Base-by-base conservation (phyloP, 1,140 invertebrate species). In the Heliconius hewitsoni region DNA sequence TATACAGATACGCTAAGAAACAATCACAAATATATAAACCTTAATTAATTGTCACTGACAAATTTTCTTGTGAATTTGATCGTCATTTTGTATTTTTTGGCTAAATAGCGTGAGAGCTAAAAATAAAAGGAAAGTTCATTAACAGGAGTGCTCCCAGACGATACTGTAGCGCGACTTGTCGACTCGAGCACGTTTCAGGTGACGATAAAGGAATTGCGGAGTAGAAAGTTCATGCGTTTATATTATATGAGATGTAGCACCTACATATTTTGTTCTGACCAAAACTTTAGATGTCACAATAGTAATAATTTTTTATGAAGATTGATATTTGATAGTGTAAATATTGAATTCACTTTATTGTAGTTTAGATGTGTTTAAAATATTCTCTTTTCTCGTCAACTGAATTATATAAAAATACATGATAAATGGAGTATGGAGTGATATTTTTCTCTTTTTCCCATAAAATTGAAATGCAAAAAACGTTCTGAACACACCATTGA, bases 61-160 rank as follows among this genome's bases (percentile, higher is more conserved):
- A 8, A 60, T 60, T 60, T 60, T n/a, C 55, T n/a, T 27, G 55
- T 11, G 9, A 23, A 8, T n/a, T 60, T 60, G 55, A 27, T 60
- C 55, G 55, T 60, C 8, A 11, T 0, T 23, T 9, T 60, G 55
- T 60, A 60, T 27, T 60, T 60, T 60, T 60, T 57, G 55, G 19
- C n/a, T 8, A 57, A 57, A 57, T 57, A 23, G 55, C n/a, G 55
- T 23, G 55, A 57, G 55, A 27, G 55, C 55, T 60, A 60, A 23
- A 60, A 60, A 60, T 60, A 60, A 60, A 60, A 23, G 55, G 52
- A 55, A 23, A 60, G 55, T 60, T 60, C 55, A 23, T 60, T 60
- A 60, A 60, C 55, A 60, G 55, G 55, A 60, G 55, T 60, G 55
- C 55, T 60, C 9, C 55, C 55, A 60, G 55, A 60, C 55, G 55